A percentile compares a stretch with the other conserved stretches of the same genome.
phyloP scores from a whole-genome alignment of 1,140 invertebrate genomes.

The Brachionus sp. region DNA sequence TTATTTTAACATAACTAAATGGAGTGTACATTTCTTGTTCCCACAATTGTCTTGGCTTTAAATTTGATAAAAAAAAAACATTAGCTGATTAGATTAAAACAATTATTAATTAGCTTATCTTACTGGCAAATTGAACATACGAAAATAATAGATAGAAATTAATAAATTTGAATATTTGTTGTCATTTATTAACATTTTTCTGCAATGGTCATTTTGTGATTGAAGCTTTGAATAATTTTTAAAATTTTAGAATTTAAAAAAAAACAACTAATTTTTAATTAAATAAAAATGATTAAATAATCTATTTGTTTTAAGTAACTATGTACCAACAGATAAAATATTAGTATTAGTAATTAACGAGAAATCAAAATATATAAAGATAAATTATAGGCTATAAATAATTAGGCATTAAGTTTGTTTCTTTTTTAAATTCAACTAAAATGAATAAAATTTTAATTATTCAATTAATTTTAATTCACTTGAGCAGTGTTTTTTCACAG shows the following conservation, averaged over 20 bases:
- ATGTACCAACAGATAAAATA: not conserved
- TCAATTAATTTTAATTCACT: not conserved
- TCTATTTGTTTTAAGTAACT: not conserved
- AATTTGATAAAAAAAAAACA: not conserved
- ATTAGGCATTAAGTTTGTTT: not conserved
- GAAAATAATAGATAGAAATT: slow-evolving; percentile 12
- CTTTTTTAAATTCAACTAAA: not conserved
- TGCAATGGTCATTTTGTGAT: not conserved
- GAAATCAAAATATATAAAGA: not conserved
- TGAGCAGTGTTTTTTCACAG: not conserved
- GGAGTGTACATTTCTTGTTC: slow-evolving; percentile 44
- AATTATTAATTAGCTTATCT: not conserved
- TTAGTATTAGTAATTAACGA: not conserved
- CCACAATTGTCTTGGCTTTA: slow-evolving; percentile 18
- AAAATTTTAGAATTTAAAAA: no score
- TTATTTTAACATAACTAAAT: slow-evolving; percentile 16
- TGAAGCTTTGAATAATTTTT: no score
- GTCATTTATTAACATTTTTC: not conserved
- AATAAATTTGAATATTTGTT: not conserved
- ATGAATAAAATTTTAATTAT: not conserved
- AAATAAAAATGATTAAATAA: no score
- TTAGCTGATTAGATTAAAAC: not conserved
- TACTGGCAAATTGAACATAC: slow-evolving; percentile 8
- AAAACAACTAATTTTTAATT: no score
- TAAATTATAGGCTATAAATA: not conserved